phyloP scores from a whole-genome alignment of 2,888 invertebrate species.

The Melinaea menophilus region DNA sequence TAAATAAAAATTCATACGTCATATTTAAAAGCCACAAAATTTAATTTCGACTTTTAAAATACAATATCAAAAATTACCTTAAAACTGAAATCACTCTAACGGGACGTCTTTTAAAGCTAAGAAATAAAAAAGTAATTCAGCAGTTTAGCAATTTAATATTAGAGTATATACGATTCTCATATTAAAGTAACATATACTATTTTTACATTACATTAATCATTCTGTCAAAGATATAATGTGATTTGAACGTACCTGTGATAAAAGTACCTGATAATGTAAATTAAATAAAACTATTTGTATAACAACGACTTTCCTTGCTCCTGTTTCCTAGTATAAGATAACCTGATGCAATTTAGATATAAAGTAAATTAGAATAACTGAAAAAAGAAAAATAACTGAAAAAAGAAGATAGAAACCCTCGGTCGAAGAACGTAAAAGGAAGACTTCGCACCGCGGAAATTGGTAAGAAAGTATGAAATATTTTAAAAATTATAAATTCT shows the following conservation, averaged over 20 bases:
- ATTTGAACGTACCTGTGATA: slow-evolving; percentile 36
- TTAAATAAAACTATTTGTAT: slow-evolving; percentile 33
- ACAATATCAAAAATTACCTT: no score
- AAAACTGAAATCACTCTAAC: no score
- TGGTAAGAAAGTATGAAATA: slow-evolving; percentile 44
- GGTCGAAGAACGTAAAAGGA: slow-evolving; percentile 31
- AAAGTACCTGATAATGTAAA: slow-evolving; percentile 32
- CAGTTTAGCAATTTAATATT: no score
- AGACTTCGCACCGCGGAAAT: slow-evolving; percentile 41
- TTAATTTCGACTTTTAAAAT: no score
- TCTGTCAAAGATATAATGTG: no score
- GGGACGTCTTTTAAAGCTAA: no score
- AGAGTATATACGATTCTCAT: no score
- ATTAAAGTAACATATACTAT: no score
- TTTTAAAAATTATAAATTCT: slow-evolving; percentile 40
- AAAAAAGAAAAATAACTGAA: slow-evolving; percentile 14
- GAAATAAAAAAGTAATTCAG: no score
- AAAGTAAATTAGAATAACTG: slow-evolving; percentile 31
- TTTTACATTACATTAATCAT: no score
- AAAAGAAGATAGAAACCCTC: slow-evolving; percentile 17
- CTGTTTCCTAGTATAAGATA: slow-evolving; percentile 14
- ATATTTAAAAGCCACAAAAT: no score
- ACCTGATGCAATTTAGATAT: slow-evolving; percentile 21
- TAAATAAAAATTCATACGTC: no score
- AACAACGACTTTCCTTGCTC: slow-evolving; percentile 41